Evolutionary conservation across 2,113 vertebrate species (phyloP), one percentile per base, ranked within the genome.

Genomic region (Sylvilagus bachmani): DNA sequence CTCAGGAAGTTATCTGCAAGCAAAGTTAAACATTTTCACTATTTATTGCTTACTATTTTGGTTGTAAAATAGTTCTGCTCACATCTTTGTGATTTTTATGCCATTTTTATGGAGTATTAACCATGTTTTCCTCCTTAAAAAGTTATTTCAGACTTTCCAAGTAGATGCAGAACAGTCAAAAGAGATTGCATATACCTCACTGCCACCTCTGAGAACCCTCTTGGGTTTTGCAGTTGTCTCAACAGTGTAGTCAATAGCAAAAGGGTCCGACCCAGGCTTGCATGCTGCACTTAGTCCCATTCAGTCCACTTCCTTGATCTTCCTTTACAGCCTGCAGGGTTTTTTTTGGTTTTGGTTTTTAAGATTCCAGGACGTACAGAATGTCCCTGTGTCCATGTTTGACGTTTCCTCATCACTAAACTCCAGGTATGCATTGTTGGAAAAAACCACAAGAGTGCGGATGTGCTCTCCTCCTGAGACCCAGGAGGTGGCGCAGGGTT

Each of bases 1-100:
- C 62, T 33, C 53, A 82, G 51, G 36, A 86, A 81, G 75, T 71
- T 38, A 79, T 6, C 21, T 53, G 10, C 69, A 81, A 24, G n/a
- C 19, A 58, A 55, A 84, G 58, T 62, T 86, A 86, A 61, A 62
- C 82, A 51, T 58, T 85, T 94, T 80, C 55, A 85, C 58, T 21
- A 62, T 44, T 58, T n/a, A 58, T 62, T 53, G 14, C 38, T 77
- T 51, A 44, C 44, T 82, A 31, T 12, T 86, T 83, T 49, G 62
- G 31, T 36, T 58, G 7, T 89, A 67, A 91, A 84, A 2, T 77
- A 91, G 31, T 49, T 86, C 79, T 12, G 38, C 55, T 31, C 16
- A 5, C 62, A 36, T 22, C 36, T 66, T 66, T 70, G 70, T 10
- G 17, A 88, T 31, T 84, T 75, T 90, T 90, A 62, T 6, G 87